Percentiles rank a stretch among this genome's conserved stretches.
These are phyloP conservation scores for Drosophila anceps DNA, from an alignment of 2,888 invertebrate genomes.

Conservation along the genomic window DNA sequence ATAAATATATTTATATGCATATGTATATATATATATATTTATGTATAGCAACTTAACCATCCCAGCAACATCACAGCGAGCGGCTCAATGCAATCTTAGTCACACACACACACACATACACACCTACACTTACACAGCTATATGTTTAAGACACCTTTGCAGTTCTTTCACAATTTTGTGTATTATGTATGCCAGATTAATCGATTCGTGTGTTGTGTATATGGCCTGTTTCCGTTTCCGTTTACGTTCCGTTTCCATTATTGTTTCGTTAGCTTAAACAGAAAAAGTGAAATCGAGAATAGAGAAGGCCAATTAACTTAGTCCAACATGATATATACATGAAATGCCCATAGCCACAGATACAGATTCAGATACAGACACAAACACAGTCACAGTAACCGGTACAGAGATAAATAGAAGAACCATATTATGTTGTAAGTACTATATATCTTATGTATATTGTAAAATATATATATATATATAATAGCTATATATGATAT, in stretches of 20 bases:
- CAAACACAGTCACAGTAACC: neutral
- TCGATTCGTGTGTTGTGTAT: conserved; percentile 28
- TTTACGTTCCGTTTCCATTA: conserved; percentile 3
- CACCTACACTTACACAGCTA: conserved; percentile 21
- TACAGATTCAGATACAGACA: too few species aligned
- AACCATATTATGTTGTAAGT: conserved; percentile 27
- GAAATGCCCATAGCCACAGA: conserved; percentile 1
- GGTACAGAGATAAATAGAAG: conserved; percentile 10
- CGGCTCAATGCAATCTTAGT: conserved; percentile 37
- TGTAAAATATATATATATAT: conserved; percentile 53
- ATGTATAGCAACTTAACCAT: conserved; percentile 36
- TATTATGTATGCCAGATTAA: conserved; percentile 2
- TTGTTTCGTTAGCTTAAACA: conserved; percentile 9
- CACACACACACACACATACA: conserved; percentile 33
- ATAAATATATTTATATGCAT: too few species aligned
- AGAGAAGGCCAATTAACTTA: conserved; percentile 21
- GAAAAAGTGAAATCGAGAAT: neutral
- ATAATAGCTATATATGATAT: conserved; percentile 39
- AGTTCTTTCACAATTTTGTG: conserved; percentile 5
- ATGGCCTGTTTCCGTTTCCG: conserved; percentile 18
- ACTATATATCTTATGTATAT: conserved; percentile 53
- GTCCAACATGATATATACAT: conserved; percentile 3
- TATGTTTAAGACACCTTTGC: conserved; percentile 11
- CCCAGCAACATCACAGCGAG: conserved; percentile 49
- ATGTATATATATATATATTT: conserved; percentile 12